Percentiles rank a stretch among this genome's conserved stretches.
Evolutionary conservation across 1,140 invertebrate species (phyloP).

Genomic region (Neodiprion virginianus): DNA sequence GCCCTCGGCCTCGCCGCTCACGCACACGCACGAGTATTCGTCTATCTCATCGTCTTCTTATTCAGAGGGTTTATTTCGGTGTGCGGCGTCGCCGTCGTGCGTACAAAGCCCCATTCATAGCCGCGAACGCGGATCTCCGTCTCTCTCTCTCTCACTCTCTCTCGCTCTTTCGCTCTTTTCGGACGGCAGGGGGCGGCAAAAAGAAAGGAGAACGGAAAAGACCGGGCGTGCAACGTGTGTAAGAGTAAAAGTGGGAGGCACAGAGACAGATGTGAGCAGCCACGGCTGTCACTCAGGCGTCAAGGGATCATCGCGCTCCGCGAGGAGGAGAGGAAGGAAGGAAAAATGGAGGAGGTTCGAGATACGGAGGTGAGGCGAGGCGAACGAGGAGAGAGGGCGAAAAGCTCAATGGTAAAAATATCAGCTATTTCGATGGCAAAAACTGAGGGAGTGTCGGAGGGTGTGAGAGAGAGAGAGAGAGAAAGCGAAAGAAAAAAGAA

Average conservation of each 20-base stretch:
- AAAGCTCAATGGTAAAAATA: not conserved
- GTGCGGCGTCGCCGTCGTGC: constrained; percentile 20
- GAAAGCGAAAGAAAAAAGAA: not conserved
- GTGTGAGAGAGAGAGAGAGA: too few relatives aligned
- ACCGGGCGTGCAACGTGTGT: constrained; percentile 24
- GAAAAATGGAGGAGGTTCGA: constrained; percentile 17
- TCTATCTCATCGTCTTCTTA: constrained; percentile 19
- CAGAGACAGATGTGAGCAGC: constrained; percentile 45
- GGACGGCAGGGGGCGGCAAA: constrained; percentile 18
- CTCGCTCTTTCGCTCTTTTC: constrained; percentile 34
- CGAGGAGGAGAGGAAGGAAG: constrained; percentile 19
- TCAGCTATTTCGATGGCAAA: not conserved
- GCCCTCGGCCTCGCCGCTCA: not conserved
- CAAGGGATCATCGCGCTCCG: constrained; percentile 42
- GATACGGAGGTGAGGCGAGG: not conserved
- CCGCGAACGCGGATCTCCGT: constrained; percentile 25
- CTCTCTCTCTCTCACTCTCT: constrained; percentile 28
- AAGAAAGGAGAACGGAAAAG: constrained; percentile 12
- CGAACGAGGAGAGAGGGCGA: not conserved
- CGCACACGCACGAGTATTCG: not conserved
- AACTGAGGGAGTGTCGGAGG: too few relatives aligned
- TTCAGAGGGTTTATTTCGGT: constrained; percentile 39
- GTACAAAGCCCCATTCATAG: constrained; percentile 44
- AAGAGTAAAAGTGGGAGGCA: constrained; percentile 37
- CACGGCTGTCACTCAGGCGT: constrained; percentile 52